Base-by-base conservation (phyloP, 2,797 vertebrate genomes). In the Enteromius thamalakanensis region DNA sequence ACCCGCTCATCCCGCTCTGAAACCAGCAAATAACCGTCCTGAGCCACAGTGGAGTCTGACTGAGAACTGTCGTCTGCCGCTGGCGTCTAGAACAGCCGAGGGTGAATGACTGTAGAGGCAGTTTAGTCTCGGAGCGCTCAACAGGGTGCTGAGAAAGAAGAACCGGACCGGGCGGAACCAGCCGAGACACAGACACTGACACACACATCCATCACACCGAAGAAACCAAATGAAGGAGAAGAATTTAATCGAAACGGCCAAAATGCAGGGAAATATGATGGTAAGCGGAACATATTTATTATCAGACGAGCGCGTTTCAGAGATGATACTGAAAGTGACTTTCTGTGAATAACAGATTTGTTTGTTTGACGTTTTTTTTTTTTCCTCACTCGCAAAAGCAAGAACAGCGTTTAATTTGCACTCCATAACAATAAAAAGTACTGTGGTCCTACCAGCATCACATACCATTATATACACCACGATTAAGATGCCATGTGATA, bases 241-340 rank as follows among this genome's bases (percentile, higher is more conserved):
- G 92, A 96, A 92, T 75, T 96, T 99, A 90, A 98, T 99, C 29
- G 97, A 99, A 92, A 98, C 97, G 0, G 97, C 96, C 0, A 98
- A 98, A 87, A 99, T 99, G 97, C 97, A 99, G 90, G 97, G 97
- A 7, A 98, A 99, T 90, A 70, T 95, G 3, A 1, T 95, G 94
- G 94, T 95, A 90, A 95, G 93, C 21, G 0, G 76, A 79, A 71
- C 34, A 21, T 47, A 37, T 80, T 58, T 80, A 69, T 70, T 42
- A 23, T 19, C 14, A 55, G 47, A 19, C 34, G 26, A 26, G 47
- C 58, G 65, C 67, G 67, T 60, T 79, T 79, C 64, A 51, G 47
- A 68, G 21, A n/a, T 29, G 45, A 53, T 68, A 14, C 17, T 21
- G 47, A 37, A 53, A 79, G 77, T 79, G 77, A 53, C 60, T 79